Evolutionary conservation across 2,797 vertebrate species (phyloP).

Genomic region (Serranus cabrilla): DNA sequence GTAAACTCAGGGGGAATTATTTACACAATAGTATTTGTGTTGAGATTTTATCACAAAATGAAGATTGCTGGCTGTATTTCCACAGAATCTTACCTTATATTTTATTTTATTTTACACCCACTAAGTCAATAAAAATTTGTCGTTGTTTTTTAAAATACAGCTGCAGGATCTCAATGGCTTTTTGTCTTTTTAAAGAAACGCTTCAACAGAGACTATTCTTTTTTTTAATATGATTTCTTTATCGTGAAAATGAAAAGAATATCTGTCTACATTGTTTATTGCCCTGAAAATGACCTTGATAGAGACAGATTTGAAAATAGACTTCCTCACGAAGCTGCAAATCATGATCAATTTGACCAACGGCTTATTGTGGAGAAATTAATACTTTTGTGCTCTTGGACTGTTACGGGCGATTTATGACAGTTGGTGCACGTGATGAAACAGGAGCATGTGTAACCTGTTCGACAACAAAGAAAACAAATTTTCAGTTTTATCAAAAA

Average conservation of each 20-base stretch:
- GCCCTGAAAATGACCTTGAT: slow-evolving; percentile 50
- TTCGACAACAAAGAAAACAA: slow-evolving; percentile 54
- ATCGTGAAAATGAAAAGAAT: slow-evolving; percentile 37
- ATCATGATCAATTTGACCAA: slow-evolving; percentile 34
- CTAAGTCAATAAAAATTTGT: not conserved
- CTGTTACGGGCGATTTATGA: slow-evolving; percentile 10
- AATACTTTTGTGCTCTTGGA: slow-evolving; percentile 34
- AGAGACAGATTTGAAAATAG: slow-evolving; percentile 53
- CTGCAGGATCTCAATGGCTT: slow-evolving; percentile 44
- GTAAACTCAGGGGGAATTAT: slow-evolving; percentile 64
- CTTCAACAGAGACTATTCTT: slow-evolving; percentile 32
- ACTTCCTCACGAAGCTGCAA: slow-evolving; percentile 37
- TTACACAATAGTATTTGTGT: slow-evolving; percentile 70
- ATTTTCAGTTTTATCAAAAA: slow-evolving; percentile 41
- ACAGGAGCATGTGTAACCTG: slow-evolving; percentile 55
- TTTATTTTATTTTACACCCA: not conserved
- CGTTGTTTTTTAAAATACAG: slow-evolving; percentile 14
- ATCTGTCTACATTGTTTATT: slow-evolving; percentile 51
- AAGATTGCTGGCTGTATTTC: slow-evolving; percentile 55
- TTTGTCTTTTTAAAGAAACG: slow-evolving; percentile 52
- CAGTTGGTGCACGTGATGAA: slow-evolving; percentile 42
- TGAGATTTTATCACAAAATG: slow-evolving; percentile 55
- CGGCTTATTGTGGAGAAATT: slow-evolving; percentile 24
- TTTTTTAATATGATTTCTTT: slow-evolving; percentile 49
- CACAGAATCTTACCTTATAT: slow-evolving; percentile 35